A percentile compares a stretch with the other conserved stretches of the same genome.
phyloP scores from a whole-genome alignment of 1,140 invertebrate species.

The Limonius californicus region DNA sequence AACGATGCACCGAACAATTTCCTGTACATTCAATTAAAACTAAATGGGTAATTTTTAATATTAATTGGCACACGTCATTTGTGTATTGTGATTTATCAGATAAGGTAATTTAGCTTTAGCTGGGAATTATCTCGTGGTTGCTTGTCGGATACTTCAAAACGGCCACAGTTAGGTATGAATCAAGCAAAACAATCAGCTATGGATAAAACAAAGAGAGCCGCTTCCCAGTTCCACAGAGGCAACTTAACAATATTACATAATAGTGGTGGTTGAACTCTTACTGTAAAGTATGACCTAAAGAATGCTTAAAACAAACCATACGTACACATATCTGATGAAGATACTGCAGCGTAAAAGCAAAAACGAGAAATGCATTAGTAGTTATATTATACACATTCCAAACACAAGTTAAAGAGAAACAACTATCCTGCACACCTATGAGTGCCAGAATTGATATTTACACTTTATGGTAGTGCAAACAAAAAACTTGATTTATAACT shows the following conservation, averaged over 20 bases:
- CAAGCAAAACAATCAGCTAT: too few relatives aligned
- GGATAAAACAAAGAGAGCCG: background rate
- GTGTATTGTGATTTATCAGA: too few relatives aligned
- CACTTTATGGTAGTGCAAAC: too few relatives aligned
- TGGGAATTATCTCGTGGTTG: background rate
- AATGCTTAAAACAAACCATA: slow-evolving; percentile 41
- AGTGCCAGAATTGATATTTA: background rate
- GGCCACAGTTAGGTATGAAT: too few relatives aligned
- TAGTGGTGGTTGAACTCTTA: background rate
- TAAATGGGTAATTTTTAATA: background rate
- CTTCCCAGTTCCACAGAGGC: background rate
- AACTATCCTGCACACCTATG: background rate
- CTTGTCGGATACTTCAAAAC: too few relatives aligned
- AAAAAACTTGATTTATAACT: too few relatives aligned
- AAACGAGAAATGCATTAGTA: slow-evolving; percentile 44
- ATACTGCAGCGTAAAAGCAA: slow-evolving; percentile 51
- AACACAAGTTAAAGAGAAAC: background rate
- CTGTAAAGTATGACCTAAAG: background rate
- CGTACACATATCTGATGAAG: slow-evolving; percentile 58
- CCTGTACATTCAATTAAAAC: background rate
- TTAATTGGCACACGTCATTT: background rate
- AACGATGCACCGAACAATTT: background rate
- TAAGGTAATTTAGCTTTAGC: background rate
- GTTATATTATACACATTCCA: background rate
- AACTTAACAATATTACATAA: background rate